Evolutionary conservation across 2,888 invertebrate genomes (phyloP).

Genomic region (Therioaphis trifolii): DNA sequence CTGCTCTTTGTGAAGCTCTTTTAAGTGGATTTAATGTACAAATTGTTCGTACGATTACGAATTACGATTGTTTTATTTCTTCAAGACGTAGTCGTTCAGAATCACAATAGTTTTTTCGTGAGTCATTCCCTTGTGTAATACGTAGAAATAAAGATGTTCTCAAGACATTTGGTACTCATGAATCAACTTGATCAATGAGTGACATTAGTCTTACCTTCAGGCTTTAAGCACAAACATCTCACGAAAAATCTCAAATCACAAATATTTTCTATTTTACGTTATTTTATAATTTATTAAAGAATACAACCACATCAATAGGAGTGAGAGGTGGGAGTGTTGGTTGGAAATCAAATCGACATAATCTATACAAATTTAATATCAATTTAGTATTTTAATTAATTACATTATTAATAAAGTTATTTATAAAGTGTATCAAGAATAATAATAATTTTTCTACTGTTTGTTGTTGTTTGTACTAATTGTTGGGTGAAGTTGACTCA

Average conservation of each 20-base stretch:
- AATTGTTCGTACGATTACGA: slow-evolving; percentile 14
- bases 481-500: too few relatives aligned
- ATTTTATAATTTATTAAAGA: too few relatives aligned
- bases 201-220: slow-evolving; percentile 1
- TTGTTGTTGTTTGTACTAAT: too few relatives aligned
- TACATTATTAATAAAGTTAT: too few relatives aligned
- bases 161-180: slow-evolving; percentile 1
- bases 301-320: too few relatives aligned
- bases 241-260: slow-evolving; percentile 2
- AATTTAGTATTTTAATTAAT: too few relatives aligned
- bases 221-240: neutral
- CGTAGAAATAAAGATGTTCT: slow-evolving; percentile 21
- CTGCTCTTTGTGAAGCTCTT: neutral
- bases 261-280: too few relatives aligned
- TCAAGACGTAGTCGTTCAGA: slow-evolving; percentile 9
- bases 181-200: slow-evolving; percentile 26
- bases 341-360: too few relatives aligned
- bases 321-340: too few relatives aligned
- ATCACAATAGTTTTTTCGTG: slow-evolving; percentile 38
- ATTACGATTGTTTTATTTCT: slow-evolving; percentile 41
- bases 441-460: too few relatives aligned
- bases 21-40: neutral
- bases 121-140: slow-evolving; percentile 13
- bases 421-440: too few relatives aligned
- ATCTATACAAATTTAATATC: too few relatives aligned